These are phyloP conservation scores for Neopipo cinnamomea DNA, from an alignment of 2,113 vertebrate genomes.

Conservation along the genomic window DNA sequence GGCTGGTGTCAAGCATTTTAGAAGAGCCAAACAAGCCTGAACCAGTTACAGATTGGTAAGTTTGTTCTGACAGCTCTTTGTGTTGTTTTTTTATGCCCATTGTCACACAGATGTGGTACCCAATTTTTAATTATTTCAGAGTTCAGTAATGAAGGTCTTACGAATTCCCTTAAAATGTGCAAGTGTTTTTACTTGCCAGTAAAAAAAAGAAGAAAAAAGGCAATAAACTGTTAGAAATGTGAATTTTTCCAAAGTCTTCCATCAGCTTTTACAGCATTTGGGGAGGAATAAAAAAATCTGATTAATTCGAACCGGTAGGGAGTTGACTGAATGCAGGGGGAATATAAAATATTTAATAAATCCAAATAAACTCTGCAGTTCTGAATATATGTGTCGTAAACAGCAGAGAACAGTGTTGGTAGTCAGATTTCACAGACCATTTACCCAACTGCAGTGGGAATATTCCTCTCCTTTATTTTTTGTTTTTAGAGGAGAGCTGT, in stretches of 20 bases:
- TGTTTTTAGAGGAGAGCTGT: neutral
- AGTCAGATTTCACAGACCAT: neutral
- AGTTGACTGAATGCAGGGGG: neutral
- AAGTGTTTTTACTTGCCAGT: neutral
- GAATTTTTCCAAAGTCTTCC: neutral
- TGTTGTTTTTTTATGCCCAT: neutral
- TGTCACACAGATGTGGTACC: neutral
- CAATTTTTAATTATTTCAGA: neutral
- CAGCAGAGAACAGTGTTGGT: neutral
- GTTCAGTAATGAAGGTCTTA: neutral
- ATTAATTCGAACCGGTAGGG: neutral
- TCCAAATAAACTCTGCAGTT: neutral
- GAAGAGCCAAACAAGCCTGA: slow-evolving; percentile 70
- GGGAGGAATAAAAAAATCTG: too few species aligned
- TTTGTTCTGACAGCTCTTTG: neutral
- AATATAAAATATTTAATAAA: neutral
- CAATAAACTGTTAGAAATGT: neutral
- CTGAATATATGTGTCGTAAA: neutral
- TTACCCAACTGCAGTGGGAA: neutral
- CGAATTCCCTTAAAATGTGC: neutral
- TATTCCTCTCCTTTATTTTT: neutral
- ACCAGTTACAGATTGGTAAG: slow-evolving; percentile 70
- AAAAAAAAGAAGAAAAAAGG: neutral
- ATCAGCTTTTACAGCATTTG: neutral
- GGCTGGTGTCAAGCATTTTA: slow-evolving; percentile 64